These are phyloP conservation scores for Cheilosia pagana DNA, from an alignment of 2,888 invertebrate species.

Conservation along the genomic window DNA sequence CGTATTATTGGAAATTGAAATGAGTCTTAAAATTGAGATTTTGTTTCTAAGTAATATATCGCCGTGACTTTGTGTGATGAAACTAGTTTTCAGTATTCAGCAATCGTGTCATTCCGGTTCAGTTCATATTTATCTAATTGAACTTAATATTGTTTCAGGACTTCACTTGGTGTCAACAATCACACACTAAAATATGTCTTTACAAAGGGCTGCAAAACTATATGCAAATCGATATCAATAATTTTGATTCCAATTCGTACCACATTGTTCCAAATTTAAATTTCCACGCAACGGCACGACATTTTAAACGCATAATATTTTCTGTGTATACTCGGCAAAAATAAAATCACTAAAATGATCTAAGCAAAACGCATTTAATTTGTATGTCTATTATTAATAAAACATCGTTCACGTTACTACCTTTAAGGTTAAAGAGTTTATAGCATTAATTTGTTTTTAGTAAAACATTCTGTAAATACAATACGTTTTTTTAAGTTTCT, in stretches of 20 bases:
- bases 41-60: too few species aligned
- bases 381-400: constrained; percentile 7
- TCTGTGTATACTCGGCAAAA: neutral
- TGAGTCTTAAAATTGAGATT: too few species aligned
- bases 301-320: neutral
- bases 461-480: constrained; percentile 42
- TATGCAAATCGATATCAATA: too few species aligned
- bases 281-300: neutral
- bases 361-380: neutral
- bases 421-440: constrained; percentile 2
- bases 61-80: too few species aligned
- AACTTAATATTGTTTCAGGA: too few species aligned
- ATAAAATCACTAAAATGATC: neutral
- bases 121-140: too few species aligned
- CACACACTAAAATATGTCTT: too few species aligned
- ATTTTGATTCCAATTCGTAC: too few species aligned
- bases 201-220: neutral
- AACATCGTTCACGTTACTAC: constrained; percentile 34
- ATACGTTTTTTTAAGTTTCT: neutral
- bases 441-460: neutral
- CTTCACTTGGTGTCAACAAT: too few species aligned
- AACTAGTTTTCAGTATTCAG: too few species aligned
- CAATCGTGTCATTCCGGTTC: too few species aligned
- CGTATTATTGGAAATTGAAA: too few species aligned
- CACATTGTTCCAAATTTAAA: neutral